phyloP scores from a whole-genome alignment of 2,113 vertebrate species.

The Toxostoma redivivum region DNA sequence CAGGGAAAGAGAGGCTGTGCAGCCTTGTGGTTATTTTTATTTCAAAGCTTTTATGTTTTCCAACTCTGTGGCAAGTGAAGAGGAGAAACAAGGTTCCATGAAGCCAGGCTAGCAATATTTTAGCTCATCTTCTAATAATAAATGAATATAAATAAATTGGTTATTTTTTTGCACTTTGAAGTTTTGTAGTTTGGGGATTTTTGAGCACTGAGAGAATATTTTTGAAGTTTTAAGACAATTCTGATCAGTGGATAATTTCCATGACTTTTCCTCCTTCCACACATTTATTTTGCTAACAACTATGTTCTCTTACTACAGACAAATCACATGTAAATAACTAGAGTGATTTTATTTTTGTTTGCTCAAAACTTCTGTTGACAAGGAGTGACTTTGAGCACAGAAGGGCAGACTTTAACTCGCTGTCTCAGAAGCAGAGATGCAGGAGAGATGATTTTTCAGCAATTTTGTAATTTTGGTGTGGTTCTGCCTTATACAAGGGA shows the following conservation, averaged over 20 bases:
- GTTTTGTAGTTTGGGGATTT: not conserved
- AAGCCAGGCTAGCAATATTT: not conserved
- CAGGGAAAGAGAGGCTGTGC: not conserved
- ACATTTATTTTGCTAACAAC: not conserved
- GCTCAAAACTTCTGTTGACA: not conserved
- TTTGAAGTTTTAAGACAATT: not conserved
- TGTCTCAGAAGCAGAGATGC: not conserved
- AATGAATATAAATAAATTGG: not conserved
- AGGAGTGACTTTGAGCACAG: not conserved
- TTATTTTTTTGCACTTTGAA: not conserved
- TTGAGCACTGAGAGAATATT: not conserved
- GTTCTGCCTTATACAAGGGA: not conserved
- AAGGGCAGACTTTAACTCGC: not conserved
- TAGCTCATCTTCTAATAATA: not conserved
- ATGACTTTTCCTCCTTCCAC: not conserved
- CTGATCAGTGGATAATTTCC: not conserved
- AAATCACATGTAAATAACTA: not conserved
- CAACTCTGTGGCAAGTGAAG: not conserved
- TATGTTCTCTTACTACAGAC: not conserved
- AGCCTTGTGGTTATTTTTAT: not conserved
- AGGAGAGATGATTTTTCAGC: not conserved
- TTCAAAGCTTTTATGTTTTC: not conserved
- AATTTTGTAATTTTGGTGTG: slow-evolving; percentile 12
- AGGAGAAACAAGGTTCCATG: not conserved
- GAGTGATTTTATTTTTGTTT: not conserved